phyloP scores from a whole-genome alignment of 2,113 vertebrate genomes.

The Tylochromis polylepis region DNA sequence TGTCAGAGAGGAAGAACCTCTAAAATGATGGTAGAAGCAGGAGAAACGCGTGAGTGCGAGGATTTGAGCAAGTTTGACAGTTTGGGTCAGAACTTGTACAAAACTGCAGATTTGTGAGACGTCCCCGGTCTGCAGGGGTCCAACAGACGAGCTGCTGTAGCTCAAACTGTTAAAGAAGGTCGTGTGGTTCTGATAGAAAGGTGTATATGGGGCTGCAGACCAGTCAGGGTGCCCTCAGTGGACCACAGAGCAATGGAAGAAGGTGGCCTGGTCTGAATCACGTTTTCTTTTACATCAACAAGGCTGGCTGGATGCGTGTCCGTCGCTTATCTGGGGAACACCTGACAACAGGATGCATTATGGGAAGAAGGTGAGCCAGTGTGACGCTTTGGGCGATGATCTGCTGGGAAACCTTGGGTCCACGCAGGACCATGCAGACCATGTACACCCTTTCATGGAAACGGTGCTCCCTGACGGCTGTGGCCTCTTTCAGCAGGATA shows the following conservation, averaged over 20 bases:
- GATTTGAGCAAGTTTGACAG: background rate
- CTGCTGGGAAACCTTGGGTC: no score
- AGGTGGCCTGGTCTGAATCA: background rate
- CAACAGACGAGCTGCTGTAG: background rate
- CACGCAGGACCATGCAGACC: no score
- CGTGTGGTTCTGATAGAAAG: background rate
- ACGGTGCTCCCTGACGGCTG: background rate
- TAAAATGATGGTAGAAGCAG: background rate
- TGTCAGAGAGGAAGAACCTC: background rate
- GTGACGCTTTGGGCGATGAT: background rate
- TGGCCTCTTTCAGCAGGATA: background rate
- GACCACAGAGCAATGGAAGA: background rate
- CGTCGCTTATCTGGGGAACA: fast-evolving
- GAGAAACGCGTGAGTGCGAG: background rate
- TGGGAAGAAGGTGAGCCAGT: fast-evolving
- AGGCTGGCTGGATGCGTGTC: background rate
- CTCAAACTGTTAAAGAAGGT: background rate
- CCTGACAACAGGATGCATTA: fast-evolving
- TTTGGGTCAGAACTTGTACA: background rate
- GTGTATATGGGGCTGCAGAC: background rate
- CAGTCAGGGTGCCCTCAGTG: background rate
- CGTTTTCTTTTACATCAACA: background rate
- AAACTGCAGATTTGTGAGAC: background rate
- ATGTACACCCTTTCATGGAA: background rate
- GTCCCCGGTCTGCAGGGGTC: background rate